Evolutionary conservation across 2,888 invertebrate genomes (phyloP).

Genomic region (Polia nebulosa): DNA sequence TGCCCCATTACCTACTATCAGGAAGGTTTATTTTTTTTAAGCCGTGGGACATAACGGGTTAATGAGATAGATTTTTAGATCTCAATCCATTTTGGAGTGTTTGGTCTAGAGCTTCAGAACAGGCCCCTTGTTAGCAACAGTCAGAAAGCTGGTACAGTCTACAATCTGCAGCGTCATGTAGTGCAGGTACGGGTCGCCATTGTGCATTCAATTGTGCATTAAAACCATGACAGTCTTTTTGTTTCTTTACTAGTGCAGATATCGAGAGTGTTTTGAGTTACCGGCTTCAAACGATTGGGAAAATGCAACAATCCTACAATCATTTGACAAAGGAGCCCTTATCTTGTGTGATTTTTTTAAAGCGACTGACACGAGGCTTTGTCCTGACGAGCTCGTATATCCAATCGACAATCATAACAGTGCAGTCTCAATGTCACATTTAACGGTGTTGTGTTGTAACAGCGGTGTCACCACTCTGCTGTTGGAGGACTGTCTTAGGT

Average conservation of each 20-base stretch:
- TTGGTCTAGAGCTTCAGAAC: no score
- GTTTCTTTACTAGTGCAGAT: background rate
- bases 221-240: slow-evolving; percentile 16
- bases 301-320: slow-evolving; percentile 4
- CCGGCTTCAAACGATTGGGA: background rate
- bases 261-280: slow-evolving; percentile 1
- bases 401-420: no score
- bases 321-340: slow-evolving; percentile 13
- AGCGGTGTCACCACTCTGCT: background rate
- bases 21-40: no score
- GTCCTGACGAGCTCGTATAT: background rate
- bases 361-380: background rate
- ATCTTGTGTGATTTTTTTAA: slow-evolving; percentile 10
- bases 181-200: background rate
- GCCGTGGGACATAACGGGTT: no score
- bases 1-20: no score
- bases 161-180: background rate
- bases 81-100: no score
- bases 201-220: slow-evolving; percentile 24
- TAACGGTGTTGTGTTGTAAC: background rate
- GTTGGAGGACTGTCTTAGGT: background rate
- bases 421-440: background rate
- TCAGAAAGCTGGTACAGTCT: background rate
- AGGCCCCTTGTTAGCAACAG: background rate
- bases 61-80: no score